Evolutionary conservation across 2,113 vertebrate genomes (phyloP).

Genomic region (Echinops telfairi): DNA sequence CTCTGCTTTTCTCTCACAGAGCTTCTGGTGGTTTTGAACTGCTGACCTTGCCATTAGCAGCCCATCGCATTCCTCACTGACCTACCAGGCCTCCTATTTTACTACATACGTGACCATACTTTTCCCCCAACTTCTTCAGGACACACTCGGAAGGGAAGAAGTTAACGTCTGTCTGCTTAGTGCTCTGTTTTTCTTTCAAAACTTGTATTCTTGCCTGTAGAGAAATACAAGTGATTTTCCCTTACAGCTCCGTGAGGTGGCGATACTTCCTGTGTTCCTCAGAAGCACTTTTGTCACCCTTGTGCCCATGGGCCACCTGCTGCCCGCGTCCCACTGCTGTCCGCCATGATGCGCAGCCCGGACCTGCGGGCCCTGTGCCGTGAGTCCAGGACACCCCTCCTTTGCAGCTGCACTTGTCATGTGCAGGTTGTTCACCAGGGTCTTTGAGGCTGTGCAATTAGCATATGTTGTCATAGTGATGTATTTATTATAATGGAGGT

Average conservation of each 20-base stretch:
- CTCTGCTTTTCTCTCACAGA: too few relatives aligned
- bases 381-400: background rate
- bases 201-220: background rate
- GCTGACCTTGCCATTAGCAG: too few relatives aligned
- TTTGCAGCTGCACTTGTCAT: slow-evolving; percentile 4
- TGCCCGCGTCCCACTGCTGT: background rate
- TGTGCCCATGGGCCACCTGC: background rate
- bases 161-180: background rate
- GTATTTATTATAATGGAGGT: slow-evolving; percentile 82
- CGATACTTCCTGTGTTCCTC: background rate
- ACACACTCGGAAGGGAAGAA: background rate
- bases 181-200: background rate
- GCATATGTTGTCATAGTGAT: slow-evolving; percentile 76
- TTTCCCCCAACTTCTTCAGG: background rate
- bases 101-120: too few relatives aligned
- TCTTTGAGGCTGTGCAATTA: slow-evolving; percentile 65
- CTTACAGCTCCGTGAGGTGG: background rate
- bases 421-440: slow-evolving; percentile 45
- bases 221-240: background rate
- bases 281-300: background rate
- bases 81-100: too few relatives aligned
- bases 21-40: too few relatives aligned
- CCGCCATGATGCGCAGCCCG: background rate
- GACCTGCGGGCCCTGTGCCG: background rate
- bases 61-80: too few relatives aligned